Evolutionary conservation across 2,888 invertebrate genomes (phyloP), one percentile per base, ranked within the genome.

Genomic region (Ophonus ardosiacus): DNA sequence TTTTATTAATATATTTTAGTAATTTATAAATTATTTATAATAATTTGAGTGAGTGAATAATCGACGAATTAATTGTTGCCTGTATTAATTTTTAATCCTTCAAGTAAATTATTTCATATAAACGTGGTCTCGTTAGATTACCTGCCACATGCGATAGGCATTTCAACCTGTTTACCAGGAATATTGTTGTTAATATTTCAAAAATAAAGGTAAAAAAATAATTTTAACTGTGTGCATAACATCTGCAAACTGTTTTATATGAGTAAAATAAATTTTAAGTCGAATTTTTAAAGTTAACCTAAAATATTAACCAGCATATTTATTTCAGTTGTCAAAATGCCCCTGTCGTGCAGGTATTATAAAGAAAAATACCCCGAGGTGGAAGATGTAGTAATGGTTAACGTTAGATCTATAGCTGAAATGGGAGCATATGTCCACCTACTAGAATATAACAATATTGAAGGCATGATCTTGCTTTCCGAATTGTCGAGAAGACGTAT

Each of bases 381-480:
- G 86, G 99, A 99, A 89, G 99, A 99, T 95, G 99, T 99, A 76
- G 99, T 99, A 71, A 98, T 99, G 98, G 99, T 99, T 31, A 99
- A 98, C 90, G 99, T 99, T 2, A 94, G 98, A 65, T 96, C 98
- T 87, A 99, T 99, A 89, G 99, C 99, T 17, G 99, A 99, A 93
- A 99, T 99, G 99, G 99, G 99, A 86, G 99, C 99, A 0, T 99
- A 99, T 91, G 99, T 99, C 15, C 97, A 98, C 91, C 93, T 99
- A 86, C 92, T 99, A 87, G 99, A 99, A 92, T 99, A 99, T 91
- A 99, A 99, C 92, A 98, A 99, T 90, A 99, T 99, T 88, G 99
- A 99, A 92, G 99, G 98, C 89, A 99, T 99, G 99, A 99, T 99
- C 87, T 92, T 99, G 90, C 94, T 99, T 2, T 99, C 99, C 6